These are phyloP conservation scores for Andrena camellia DNA, from an alignment of 2,888 invertebrate genomes.

Conservation along the genomic window DNA sequence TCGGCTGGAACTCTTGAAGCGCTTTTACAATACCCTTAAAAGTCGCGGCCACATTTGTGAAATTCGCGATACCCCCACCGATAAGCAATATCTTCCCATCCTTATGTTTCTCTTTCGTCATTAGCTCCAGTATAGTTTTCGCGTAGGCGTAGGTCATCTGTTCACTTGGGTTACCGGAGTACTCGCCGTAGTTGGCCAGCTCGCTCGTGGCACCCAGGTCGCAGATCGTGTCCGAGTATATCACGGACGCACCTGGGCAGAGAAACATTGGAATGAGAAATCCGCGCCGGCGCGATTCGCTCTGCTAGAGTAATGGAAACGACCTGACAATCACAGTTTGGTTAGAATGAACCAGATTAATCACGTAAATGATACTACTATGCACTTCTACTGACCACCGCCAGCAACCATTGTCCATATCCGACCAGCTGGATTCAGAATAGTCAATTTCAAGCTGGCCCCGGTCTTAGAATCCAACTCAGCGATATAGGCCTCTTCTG, in stretches of 20 bases:
- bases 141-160: slow-evolving; percentile 99
- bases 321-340: slow-evolving; percentile 64
- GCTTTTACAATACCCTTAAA: slow-evolving; percentile 99
- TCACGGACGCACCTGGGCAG: slow-evolving; percentile 93
- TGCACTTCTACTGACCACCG: slow-evolving; percentile 88
- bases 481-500: slow-evolving; percentile 99
- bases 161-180: slow-evolving; percentile 99
- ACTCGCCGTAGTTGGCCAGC: slow-evolving; percentile 99
- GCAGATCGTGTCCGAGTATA: slow-evolving; percentile 99
- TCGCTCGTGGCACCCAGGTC: slow-evolving; percentile 97
- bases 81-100: slow-evolving; percentile 94
- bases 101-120: slow-evolving; percentile 89
- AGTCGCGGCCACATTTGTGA: slow-evolving; percentile 99
- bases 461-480: slow-evolving; percentile 99
- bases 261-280: slow-evolving; percentile 80
- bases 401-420: slow-evolving; percentile 99
- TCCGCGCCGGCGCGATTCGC: slow-evolving; percentile 91
- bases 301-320: slow-evolving; percentile 18
- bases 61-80: slow-evolving; percentile 99
- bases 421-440: slow-evolving; percentile 97
- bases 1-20: slow-evolving; percentile 95
- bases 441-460: slow-evolving; percentile 98
- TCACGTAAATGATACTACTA: slow-evolving; percentile 59
- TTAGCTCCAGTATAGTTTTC: slow-evolving; percentile 97
- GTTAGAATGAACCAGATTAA: slow-evolving; percentile 60